Percentiles rank a stretch among this genome's conserved stretches.
Conservation (phyloP, 64 coral and sea anemone genomes). For the Hydrozoanthus tunicans region DNA sequence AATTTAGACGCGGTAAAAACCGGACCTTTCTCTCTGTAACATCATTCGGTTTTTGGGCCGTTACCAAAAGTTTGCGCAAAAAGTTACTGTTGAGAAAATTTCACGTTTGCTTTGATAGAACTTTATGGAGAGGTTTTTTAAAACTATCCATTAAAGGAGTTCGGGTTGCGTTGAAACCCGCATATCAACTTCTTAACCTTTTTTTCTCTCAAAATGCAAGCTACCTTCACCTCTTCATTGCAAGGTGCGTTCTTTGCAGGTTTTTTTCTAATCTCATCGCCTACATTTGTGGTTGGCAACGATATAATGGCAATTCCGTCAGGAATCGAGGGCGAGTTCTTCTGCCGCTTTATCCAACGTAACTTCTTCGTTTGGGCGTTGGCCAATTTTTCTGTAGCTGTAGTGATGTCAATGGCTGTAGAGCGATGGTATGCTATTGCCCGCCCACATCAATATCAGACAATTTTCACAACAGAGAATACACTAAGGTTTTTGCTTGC, state of each 20-base stretch:
- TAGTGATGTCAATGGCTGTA: conserved; percentile 69
- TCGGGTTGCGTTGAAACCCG: no score
- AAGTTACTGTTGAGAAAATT: no score
- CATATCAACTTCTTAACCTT: no score
- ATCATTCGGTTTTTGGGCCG: no score
- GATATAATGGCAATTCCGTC: not conserved
- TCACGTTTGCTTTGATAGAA: no score
- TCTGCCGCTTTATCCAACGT: conserved; percentile 66
- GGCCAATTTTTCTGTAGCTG: conserved; percentile 54
- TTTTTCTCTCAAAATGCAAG: no score
- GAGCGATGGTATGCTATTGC: conserved; percentile 78
- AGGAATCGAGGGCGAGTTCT: conserved; percentile 8
- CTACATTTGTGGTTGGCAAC: conserved; percentile 30
- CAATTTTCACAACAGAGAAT: conserved; percentile 49
- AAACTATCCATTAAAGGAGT: no score
- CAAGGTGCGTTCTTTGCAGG: not conserved
- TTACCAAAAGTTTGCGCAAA: no score
- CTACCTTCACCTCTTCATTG: no score
- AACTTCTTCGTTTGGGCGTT: conserved; percentile 62
- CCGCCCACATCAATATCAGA: conserved; percentile 49
- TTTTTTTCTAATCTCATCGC: not conserved
- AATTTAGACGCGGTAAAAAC: no score
- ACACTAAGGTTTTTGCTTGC: conserved; percentile 1
- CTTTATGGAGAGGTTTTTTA: no score
- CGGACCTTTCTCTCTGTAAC: no score